Evolutionary conservation across 2,888 invertebrate species (phyloP).

Genomic region (Napeogenes inachia): DNA sequence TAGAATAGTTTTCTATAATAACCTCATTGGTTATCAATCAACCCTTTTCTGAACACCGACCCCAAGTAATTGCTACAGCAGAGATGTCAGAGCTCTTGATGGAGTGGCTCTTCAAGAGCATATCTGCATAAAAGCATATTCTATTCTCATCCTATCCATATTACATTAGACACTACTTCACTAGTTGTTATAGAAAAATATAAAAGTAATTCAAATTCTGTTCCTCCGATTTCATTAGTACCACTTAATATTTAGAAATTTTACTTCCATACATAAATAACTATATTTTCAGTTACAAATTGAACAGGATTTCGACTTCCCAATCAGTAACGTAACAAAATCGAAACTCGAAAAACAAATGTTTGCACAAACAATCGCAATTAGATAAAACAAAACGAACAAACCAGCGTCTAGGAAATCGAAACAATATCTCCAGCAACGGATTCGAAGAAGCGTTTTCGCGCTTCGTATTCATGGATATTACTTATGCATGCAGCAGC

Average conservation of each 20-base stretch:
- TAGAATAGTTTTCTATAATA: not conserved
- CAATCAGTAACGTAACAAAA: constrained; percentile 10
- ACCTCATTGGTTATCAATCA: not conserved
- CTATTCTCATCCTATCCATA: not conserved
- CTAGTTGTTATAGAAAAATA: too few relatives aligned
- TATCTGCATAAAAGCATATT: not conserved
- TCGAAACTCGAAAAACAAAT: constrained; percentile 30
- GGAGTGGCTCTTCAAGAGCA: not conserved
- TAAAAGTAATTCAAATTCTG: too few relatives aligned
- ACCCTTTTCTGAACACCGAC: not conserved
- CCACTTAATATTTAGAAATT: too few relatives aligned
- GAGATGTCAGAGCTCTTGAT: constrained; percentile 1
- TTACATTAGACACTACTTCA: not conserved
- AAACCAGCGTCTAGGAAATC: constrained; percentile 32
- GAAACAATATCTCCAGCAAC: constrained; percentile 31
- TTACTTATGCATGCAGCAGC: constrained; percentile 79
- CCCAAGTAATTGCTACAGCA: constrained; percentile 1
- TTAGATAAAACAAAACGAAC: constrained; percentile 35
- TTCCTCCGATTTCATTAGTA: too few relatives aligned
- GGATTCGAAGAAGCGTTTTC: constrained; percentile 43
- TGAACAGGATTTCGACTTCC: not conserved
- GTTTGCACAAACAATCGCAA: constrained; percentile 40
- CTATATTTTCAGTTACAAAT: too few relatives aligned
- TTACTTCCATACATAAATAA: too few relatives aligned
- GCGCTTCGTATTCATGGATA: constrained; percentile 73